Evolutionary conservation across 1,140 invertebrate genomes (phyloP), one percentile per base, ranked within the genome.

Genomic region (Cotesia chilonis): DNA sequence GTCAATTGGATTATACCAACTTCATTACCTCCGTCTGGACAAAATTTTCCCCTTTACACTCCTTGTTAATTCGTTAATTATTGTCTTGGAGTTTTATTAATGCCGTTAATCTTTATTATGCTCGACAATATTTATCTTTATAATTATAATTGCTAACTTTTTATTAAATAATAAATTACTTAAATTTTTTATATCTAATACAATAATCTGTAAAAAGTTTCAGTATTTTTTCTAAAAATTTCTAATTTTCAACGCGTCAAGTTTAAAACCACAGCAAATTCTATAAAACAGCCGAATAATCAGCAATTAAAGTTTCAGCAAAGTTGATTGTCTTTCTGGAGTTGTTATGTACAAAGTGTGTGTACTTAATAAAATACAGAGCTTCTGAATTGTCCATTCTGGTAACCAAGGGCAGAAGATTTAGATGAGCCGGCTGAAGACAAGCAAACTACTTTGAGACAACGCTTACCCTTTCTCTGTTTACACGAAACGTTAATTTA

Each of bases 1-100:
- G 78, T 81, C 79, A 81, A 80, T 81, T 80, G 80, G 79, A 81
- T 80, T 77, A 72, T 68, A 72, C 71, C 68, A 81, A 81, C 73
- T 81, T 79, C 74, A 75, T 75, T 79, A 17, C 38, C 61, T 69
- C 35, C 41, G 68, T 41, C 67, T 20, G 55, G 20, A 68, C 54
- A 68, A 38, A 59, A n/a, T 20, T 68, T 65, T 37, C n/a, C 6
- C 63, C 4, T 36, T 63, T 65, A 14, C 4, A n/a, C 5, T n/a
- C 3, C 41, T 65, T 36, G 12, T 63, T 36, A 63, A 37, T 20
- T 61, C 60, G 35, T 61, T 61, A 35, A 20, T 28, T 35, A 61
- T 61, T 61, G 35, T 12, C 10, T 6, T 9, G 2, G 35, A 3
- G 9, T 57, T 14, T 57, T 3, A 57, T 20, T 57, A 57, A 20